Base-by-base conservation (phyloP, 2,888 invertebrate species). In the Lasioglossum malachurum region DNA sequence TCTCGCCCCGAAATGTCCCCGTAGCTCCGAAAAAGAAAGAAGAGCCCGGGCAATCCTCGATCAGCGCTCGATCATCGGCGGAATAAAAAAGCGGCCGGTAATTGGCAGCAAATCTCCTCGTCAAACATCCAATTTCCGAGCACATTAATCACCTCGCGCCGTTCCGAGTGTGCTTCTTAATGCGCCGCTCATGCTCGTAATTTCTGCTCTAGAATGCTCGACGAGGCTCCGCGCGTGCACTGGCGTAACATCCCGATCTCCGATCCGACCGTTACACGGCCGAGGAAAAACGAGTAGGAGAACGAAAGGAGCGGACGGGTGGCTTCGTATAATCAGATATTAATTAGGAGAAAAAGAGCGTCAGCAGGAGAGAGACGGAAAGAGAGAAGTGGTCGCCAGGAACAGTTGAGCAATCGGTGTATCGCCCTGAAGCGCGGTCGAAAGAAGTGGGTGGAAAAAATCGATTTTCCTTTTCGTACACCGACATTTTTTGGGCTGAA, bases 71-170 rank as follows among this genome's bases (percentile, higher is more conserved):
- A 69, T n/a, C 67, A 27, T 44, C 27, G 10, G 0, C 35, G 73
- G 41, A 69, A 84, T 84, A 75, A 71, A 78, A 46, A 46, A 77
- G 35, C 16, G 8, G 53, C 35, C 44, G 46, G 46, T 79, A 85
- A 84, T 78, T 75, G 85, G 16, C 85, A 67, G 75, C 53, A 84
- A 85, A 85, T 79, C 72, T 85, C 84, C 84, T 85, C 85, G 49
- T 84, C 84, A 85, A 85, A 85, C 85, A 85, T 75, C 53, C 64
- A 85, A 84, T 84, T 85, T 79, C 78, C 53, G 49, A 46, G 64
- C 5, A 64, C 78, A 78, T 85, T 79, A 84, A 85, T 84, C 84
- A 84, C 64, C 67, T 67, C 76, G 76, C 53, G 72, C 46, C 16
- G 57, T 53, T 74, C 27, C 64, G 23, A 67, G 67, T 57, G 69